Evolutionary conservation across 1,140 invertebrate genomes (phyloP), one percentile per base, ranked within the genome.

Genomic region (Piezodorus guildinii): DNA sequence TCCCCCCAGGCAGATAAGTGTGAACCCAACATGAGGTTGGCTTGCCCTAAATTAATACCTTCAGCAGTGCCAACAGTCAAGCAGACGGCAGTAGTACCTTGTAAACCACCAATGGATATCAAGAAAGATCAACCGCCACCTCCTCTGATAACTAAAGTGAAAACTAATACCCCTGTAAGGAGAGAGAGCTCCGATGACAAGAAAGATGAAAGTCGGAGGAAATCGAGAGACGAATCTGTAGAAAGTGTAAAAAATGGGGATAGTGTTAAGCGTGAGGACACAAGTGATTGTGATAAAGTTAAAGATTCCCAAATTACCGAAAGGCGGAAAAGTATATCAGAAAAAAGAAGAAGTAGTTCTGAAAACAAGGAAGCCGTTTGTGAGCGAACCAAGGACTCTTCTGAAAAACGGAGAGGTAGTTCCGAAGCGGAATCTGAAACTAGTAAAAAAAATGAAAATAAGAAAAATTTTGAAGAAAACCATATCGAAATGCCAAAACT

Each of bases 301-400:
- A 69, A 64, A 60, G 69, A 70, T 46, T 56, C 58, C 30, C 68
- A 70, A 54, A 54, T 67, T 16, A 62, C 66, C 52, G 69, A 70
- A 39, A 69, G 68, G 60, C 63, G 69, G 46, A 70, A 69, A 65
- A 69, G 68, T 62, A 44, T 60, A 30, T 43, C 52, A 16, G 65
- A 62, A 23, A 62, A 66, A 23, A 63, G 62, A 51, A 49, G 65
- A 43, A 49, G 25, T 52, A 68, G 65, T 65, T 43, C 65, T 60
- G 66, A 67, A 61, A 52, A 51, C 54, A 65, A 67, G 60, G 67
- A 68, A 19, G 17, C n/a, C n/a, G 49, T n/a, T 52, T 68, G 68
- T 69, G 69, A 69, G 58, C 67, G 64, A 52, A 30, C 45, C 45
- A 70, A 69, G 61, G 68, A 70, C 19, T 58, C 21, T 51, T 61